These are phyloP conservation scores for Magallana nippona DNA, from an alignment of 2,888 invertebrate species.

Conservation along the genomic window DNA sequence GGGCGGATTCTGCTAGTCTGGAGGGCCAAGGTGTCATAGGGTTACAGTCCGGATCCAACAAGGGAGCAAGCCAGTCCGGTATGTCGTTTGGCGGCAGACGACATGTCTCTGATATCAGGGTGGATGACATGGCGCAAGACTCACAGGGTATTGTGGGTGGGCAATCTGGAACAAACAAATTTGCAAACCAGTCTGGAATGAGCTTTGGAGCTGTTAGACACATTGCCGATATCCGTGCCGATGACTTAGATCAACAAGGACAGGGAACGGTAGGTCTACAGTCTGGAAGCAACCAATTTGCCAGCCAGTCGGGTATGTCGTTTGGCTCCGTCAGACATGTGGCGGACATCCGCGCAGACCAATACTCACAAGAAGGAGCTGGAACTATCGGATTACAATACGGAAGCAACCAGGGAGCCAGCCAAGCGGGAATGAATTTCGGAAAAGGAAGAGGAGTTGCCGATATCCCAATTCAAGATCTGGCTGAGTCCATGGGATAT, in stretches of 20 bases:
- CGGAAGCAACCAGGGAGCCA: slow-evolving; percentile 77
- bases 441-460: slow-evolving; percentile 74
- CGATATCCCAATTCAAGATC: slow-evolving; percentile 66
- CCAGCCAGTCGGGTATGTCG: slow-evolving; percentile 75
- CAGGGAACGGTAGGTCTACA: slow-evolving; percentile 74
- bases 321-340: slow-evolving; percentile 71
- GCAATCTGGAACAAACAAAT: slow-evolving; percentile 78
- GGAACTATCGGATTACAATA: slow-evolving; percentile 75
- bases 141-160: slow-evolving; percentile 74
- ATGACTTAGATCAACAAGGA: slow-evolving; percentile 67
- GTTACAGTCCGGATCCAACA: slow-evolving; percentile 77
- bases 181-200: slow-evolving; percentile 77
- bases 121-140: slow-evolving; percentile 72
- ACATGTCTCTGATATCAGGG: slow-evolving; percentile 77
- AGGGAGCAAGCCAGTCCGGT: slow-evolving; percentile 76
- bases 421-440: slow-evolving; percentile 73
- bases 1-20: slow-evolving; percentile 70
- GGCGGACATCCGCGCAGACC: slow-evolving; percentile 67
- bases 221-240: slow-evolving; percentile 67
- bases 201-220: slow-evolving; percentile 70
- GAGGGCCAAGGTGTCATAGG: slow-evolving; percentile 73
- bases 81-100: slow-evolving; percentile 78
- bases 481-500: slow-evolving; percentile 38
- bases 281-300: slow-evolving; percentile 75
- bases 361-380: slow-evolving; percentile 59